Evolutionary conservation across 1,140 invertebrate species (phyloP), one percentile per base, ranked within the genome.

Genomic region (Triops cancriformis): DNA sequence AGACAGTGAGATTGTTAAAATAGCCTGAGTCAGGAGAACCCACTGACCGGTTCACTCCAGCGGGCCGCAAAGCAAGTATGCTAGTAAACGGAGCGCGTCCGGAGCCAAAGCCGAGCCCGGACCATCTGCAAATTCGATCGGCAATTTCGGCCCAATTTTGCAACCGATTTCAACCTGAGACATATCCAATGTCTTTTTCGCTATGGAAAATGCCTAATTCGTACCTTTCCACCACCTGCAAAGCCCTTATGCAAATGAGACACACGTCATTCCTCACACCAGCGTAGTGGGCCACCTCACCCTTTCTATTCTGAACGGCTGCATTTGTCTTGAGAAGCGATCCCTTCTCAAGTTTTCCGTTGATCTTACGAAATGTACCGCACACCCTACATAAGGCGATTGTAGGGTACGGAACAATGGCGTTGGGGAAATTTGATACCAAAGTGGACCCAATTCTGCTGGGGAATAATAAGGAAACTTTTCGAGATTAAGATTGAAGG

Each of bases 1-100:
- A n/a, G 51, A 64, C 18, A 64, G 51, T 64, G 51, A 64, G 51
- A 64, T n/a, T 64, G 51, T 64, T 14, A 64, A 64, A 64, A 64
- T 64, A 64, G 14, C 14, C 14, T 9, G 6, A 64, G 51, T 64
- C 5, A 64, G 14, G 51, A n/a, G 23, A 64, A 64, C 14, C 18
- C 23, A 14, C 51, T 64, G 51, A 64, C 51, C 51, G 51, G 51
- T 64, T 64, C 51, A 64, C 18, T 37, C 51, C 51, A 64, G 18
- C 51, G 18, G 51, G 23, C 51, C 51, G 51, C 51, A 64, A 64
- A 64, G 11, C 51, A 64, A 14, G 51, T 23, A 64, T 23, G 51
- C 51, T 18, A 64, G 51, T n/a, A 64, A 64, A 64, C 51, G 14
- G 51, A 64, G 51, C 23, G 18, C 5, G 14, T 64, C 51, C 11